Conservation (phyloP, 37 sponge, comb jelly and placozoan genomes). For the Bolinopsis microptera region DNA sequence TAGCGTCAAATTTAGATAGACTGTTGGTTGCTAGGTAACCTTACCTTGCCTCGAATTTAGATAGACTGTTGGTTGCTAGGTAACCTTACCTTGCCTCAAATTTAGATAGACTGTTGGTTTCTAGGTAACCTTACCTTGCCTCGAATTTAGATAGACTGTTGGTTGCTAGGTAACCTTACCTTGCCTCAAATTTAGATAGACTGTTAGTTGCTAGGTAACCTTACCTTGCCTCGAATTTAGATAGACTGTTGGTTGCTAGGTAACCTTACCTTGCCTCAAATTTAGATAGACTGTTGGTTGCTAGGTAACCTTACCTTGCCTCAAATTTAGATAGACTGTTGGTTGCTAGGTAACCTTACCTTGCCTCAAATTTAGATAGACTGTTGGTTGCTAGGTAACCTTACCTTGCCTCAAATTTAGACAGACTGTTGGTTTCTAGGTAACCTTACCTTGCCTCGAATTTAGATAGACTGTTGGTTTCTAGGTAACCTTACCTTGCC, state of each 20-base stretch:
- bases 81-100: too few relatives aligned
- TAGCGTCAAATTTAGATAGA: too few relatives aligned
- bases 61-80: too few relatives aligned
- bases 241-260: background rate
- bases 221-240: too few relatives aligned
- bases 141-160: too few relatives aligned
- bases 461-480: background rate
- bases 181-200: too few relatives aligned
- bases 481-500: background rate
- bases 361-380: background rate
- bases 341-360: background rate
- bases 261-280: background rate
- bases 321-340: background rate
- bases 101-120: too few relatives aligned
- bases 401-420: slow-evolving; percentile 28
- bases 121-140: too few relatives aligned
- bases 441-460: background rate
- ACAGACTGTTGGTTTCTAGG: background rate
- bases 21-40: too few relatives aligned
- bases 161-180: too few relatives aligned
- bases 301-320: background rate
- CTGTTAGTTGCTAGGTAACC: too few relatives aligned
- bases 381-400: slow-evolving; percentile 1
- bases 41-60: too few relatives aligned
- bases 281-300: background rate